Conservation (phyloP, 1,140 invertebrate genomes). For the Dendroctonus ponderosae region DNA sequence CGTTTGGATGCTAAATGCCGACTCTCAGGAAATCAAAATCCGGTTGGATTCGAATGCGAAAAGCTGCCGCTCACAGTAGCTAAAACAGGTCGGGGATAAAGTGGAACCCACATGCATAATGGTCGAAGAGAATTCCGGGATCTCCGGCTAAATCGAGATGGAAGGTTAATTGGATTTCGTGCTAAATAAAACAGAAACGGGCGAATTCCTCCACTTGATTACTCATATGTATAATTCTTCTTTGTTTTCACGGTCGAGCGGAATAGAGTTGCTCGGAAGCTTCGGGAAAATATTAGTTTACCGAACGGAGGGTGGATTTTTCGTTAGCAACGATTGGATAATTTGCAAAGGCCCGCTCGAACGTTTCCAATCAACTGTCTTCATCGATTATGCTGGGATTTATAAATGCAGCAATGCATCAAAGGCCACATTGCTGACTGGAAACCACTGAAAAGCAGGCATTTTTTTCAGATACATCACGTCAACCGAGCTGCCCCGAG, state of each 20-base stretch:
- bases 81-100: conserved; percentile 9
- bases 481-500: no score
- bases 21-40: not conserved
- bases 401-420: no score
- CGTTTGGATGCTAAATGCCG: no score
- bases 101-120: conserved; percentile 15
- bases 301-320: not conserved
- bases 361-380: no score
- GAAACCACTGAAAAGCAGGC: no score
- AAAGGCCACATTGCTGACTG: no score
- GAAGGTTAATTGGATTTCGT: conserved; percentile 24
- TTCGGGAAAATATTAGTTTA: not conserved
- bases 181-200: conserved; percentile 20
- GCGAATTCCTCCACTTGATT: conserved; percentile 14
- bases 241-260: conserved; percentile 2
- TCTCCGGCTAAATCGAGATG: conserved; percentile 20
- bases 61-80: conserved; percentile 2
- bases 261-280: no score
- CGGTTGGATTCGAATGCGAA: conserved; percentile 7
- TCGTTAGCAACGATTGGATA: no score
- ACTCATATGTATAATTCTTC: conserved; percentile 17
- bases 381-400: no score
- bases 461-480: no score
- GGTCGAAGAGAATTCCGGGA: conserved; percentile 10
- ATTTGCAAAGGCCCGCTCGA: no score